Percentiles rank a stretch among this genome's conserved stretches.
Conservation (phyloP, 2,888 invertebrate species). For the Isotomurus palustris region DNA sequence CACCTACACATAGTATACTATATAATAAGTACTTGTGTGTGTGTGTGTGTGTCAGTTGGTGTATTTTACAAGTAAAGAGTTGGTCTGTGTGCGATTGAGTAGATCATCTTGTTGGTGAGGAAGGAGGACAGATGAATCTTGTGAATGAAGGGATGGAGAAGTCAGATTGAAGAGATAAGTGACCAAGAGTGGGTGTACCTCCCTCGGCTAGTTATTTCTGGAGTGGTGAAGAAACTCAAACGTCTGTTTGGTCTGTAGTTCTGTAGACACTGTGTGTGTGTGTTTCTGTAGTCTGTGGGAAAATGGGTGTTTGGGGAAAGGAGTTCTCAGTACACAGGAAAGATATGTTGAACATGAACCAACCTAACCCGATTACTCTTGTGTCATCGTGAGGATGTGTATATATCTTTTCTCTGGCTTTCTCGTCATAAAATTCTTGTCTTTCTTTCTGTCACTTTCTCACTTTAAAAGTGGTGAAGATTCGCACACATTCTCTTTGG, state of each 20-base stretch:
- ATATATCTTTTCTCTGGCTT: not conserved
- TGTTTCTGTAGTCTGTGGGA: too few species aligned
- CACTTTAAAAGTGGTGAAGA: not conserved
- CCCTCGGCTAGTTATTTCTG: conserved; percentile 4
- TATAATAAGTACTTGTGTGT: too few species aligned
- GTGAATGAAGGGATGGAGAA: not conserved
- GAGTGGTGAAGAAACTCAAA: not conserved
- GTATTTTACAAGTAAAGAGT: too few species aligned
- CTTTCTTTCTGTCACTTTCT: not conserved
- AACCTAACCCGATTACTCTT: not conserved
- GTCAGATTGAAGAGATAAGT: not conserved
- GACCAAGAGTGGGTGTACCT: not conserved
- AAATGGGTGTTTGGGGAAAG: conserved; percentile 4
- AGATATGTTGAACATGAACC: not conserved
- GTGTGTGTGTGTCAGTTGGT: too few species aligned
- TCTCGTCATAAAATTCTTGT: not conserved
- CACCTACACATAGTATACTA: too few species aligned
- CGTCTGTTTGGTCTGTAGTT: too few species aligned
- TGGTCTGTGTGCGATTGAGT: too few species aligned
- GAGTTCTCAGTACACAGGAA: not conserved
- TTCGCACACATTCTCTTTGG: too few species aligned
- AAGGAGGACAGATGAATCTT: conserved; percentile 1
- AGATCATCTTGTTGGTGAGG: too few species aligned
- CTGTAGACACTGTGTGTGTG: too few species aligned
- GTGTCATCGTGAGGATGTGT: not conserved